These are phyloP conservation scores for Sternotherus odoratus DNA, from an alignment of 2,797 vertebrate species.

Conservation along the genomic window DNA sequence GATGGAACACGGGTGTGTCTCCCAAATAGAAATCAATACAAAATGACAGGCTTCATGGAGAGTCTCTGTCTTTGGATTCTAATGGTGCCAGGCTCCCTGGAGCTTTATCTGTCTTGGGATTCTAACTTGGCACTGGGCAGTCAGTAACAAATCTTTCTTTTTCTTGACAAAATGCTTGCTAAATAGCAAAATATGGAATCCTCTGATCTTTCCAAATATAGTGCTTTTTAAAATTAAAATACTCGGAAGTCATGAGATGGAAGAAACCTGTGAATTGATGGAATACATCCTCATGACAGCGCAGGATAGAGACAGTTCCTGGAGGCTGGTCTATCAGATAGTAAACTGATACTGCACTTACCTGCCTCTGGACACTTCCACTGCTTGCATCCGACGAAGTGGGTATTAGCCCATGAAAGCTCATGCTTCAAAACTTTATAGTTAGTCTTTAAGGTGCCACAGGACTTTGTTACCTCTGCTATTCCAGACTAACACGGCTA, in stretches of 20 bases:
- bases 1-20: neutral
- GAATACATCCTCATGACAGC: neutral
- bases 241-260: neutral
- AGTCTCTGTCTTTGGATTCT: neutral
- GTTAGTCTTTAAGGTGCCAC: no score
- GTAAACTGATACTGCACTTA: neutral
- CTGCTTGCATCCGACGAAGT: no score
- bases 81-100: neutral
- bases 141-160: neutral
- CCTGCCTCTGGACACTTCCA: no score
- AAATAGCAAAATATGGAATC: neutral
- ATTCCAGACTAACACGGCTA: no score
- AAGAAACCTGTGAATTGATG: neutral
- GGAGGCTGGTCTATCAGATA: neutral
- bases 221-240: neutral
- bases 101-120: neutral
- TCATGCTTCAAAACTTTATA: no score
- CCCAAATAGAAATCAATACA: neutral
- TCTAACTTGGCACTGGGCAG: neutral
- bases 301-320: neutral
- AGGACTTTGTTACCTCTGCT: no score
- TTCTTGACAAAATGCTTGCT: neutral
- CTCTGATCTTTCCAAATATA: neutral
- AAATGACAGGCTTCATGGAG: neutral
- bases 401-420: no score